Evolutionary conservation across 2,888 invertebrate species (phyloP).

Genomic region (Pristionchus arcanus): DNA sequence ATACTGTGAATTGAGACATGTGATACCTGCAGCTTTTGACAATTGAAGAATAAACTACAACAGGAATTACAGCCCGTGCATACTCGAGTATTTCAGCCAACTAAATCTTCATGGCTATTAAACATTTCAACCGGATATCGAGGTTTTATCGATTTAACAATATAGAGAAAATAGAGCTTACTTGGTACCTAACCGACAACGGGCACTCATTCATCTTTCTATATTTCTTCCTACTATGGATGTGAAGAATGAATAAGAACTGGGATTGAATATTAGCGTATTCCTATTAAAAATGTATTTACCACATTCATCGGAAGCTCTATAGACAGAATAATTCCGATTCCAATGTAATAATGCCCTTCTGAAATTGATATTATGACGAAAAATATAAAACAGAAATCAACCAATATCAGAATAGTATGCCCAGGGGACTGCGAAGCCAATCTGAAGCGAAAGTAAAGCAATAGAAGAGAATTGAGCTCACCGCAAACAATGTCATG

Average conservation of each 20-base stretch:
- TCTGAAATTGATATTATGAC: background rate
- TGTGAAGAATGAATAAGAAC: no score
- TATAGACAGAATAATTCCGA: background rate
- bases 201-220: no score
- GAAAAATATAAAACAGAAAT: background rate
- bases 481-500: background rate
- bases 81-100: slow-evolving; percentile 27
- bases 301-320: background rate
- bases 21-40: background rate
- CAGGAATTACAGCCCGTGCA: background rate
- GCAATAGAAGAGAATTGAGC: no score
- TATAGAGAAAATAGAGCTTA: no score
- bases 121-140: no score
- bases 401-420: background rate
- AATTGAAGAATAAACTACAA: background rate
- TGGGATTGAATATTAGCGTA: no score
- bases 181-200: no score
- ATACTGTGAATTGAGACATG: background rate
- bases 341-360: background rate
- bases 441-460: background rate
- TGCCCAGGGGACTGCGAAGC: background rate
- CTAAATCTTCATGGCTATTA: no score
- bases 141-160: no score
- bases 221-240: no score
- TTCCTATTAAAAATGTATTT: no score